Evolutionary conservation across 2,888 invertebrate species (phyloP).

Genomic region (Dorcus hopei): DNA sequence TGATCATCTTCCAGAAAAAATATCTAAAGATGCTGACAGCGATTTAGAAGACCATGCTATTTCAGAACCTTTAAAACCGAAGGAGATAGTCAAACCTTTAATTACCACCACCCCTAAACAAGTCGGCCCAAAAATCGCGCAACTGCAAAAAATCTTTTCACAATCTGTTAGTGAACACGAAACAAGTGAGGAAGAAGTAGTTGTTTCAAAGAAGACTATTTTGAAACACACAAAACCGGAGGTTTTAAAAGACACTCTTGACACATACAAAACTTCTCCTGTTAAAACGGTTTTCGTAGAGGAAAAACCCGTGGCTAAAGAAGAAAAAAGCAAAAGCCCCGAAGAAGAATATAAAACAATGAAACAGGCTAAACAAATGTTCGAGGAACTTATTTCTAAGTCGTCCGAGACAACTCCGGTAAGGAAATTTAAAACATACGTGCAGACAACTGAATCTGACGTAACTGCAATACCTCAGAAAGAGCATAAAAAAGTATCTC

Average conservation of each 20-base stretch:
- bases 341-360: constrained; percentile 36
- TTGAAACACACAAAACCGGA: constrained; percentile 11
- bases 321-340: constrained; percentile 21
- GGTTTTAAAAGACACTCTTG: constrained; percentile 1
- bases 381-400: constrained; percentile 45
- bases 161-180: constrained; percentile 36
- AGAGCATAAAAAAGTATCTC: constrained; percentile 1
- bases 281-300: not conserved
- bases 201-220: constrained; percentile 15
- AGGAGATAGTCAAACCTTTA: constrained; percentile 20
- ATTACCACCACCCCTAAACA: constrained; percentile 28
- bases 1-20: constrained; percentile 20
- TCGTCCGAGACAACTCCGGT: constrained; percentile 41
- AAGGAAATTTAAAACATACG: constrained; percentile 29
- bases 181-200: constrained; percentile 33
- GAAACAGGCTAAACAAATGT: constrained; percentile 42
- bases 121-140: constrained; percentile 51
- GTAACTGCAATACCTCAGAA: constrained; percentile 7
- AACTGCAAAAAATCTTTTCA: constrained; percentile 51
- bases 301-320: constrained; percentile 23
- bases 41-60: constrained; percentile 25
- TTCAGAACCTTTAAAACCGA: constrained; percentile 24
- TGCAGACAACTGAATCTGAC: not conserved
- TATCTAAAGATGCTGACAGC: constrained; percentile 20
- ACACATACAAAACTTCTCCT: not conserved